Conservation (phyloP, 2,888 invertebrate species). For the Leucania comma region DNA sequence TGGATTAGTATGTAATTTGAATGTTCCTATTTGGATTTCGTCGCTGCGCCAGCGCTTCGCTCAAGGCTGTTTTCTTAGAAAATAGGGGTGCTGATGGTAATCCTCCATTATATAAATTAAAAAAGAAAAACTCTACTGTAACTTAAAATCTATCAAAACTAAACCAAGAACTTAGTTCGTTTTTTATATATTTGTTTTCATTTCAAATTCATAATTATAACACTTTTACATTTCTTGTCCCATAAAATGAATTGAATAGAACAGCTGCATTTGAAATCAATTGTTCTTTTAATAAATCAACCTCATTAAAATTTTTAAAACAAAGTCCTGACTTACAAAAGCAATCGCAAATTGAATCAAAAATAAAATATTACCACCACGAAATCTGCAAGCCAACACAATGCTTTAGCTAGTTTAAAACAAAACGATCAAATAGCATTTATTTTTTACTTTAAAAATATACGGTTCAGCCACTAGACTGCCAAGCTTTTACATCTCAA, state of each 20-base stretch:
- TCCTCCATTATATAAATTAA: too few species aligned
- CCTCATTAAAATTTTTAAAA: slow-evolving; percentile 2
- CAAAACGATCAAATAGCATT: slow-evolving; percentile 24
- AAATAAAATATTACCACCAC: slow-evolving; percentile 5
- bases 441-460: slow-evolving; percentile 57
- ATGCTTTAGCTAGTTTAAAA: slow-evolving; percentile 20
- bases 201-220: too few species aligned
- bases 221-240: too few species aligned
- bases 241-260: background rate
- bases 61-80: too few species aligned
- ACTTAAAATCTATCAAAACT: too few species aligned
- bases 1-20: too few species aligned
- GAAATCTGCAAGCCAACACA: slow-evolving; percentile 1
- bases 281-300: background rate
- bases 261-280: background rate
- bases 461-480: slow-evolving; percentile 60
- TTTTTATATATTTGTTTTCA: background rate
- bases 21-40: too few species aligned
- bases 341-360: background rate
- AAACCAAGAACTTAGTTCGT: background rate
- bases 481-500: slow-evolving; percentile 67
- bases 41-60: too few species aligned
- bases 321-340: background rate
- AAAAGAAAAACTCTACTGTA: too few species aligned
- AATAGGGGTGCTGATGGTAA: too few species aligned